Base-by-base conservation (phyloP, 2,113 vertebrate species). In the Planiliza haematocheilus region DNA sequence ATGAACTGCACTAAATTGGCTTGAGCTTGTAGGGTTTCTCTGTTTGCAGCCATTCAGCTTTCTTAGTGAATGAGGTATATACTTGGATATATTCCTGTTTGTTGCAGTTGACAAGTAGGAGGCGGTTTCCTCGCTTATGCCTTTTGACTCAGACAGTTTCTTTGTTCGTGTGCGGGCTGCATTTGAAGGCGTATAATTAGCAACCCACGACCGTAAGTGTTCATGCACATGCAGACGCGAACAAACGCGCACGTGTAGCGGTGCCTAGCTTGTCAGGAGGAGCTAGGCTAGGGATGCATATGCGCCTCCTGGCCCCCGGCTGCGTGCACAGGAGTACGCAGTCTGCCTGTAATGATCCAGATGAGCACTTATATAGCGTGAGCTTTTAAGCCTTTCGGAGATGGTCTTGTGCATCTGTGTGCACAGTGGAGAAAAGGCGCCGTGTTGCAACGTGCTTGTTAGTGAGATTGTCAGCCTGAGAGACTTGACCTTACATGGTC, bases 401-500 rank as follows among this genome's bases (percentile, higher is more conserved):
- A 37, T 38, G 8, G 4, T 37, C 46, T 41, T 70, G 71, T 81
- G 55, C 72, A 10, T 62, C 37, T 48, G 34, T 50, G 53, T 52
- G 16, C 65, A 52, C 61, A 56, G 13, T 69, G 46, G 70, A 36
- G 46, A 65, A 51, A 63, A 56, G 55, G 58, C 13, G 24, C 63
- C 49, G 74, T 60, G 81, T 78, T 85, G 78, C 82, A 56, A 83
- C 46, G 10, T 48, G 73, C 90, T 90, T 85, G 83, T 88, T 91
- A 85, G 79, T 68, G 74, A 58, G 83, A 77, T 82, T 80, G 83
- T 88, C 76, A 74, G 85, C 66, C 63, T 56, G 66, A 75, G 77
- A 72, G 75, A 72, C 81, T 74, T 86, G 83, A 85, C 85, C 85
- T 83, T 84, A 84, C 88, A 86, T 78, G 82, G 87, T 85, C 71